phyloP scores from a whole-genome alignment of 2,888 invertebrate species.

The Metalampra italica region DNA sequence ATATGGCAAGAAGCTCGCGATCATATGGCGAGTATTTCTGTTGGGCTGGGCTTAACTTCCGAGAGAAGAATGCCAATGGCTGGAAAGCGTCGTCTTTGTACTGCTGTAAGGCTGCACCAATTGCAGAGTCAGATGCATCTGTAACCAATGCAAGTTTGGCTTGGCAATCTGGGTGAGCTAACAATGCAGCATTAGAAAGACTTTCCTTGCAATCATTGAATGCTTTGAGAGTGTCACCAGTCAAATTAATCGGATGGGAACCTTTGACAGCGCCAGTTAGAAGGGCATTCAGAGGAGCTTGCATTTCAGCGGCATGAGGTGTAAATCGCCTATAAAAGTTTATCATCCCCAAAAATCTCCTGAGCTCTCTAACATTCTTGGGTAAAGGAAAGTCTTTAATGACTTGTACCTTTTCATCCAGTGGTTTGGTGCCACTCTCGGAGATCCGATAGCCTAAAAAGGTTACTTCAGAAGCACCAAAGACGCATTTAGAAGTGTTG shows the following conservation, averaged over 20 bases:
- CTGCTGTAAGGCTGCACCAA: constrained; percentile 42
- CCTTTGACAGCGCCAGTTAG: constrained; percentile 27
- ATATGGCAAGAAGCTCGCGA: no score
- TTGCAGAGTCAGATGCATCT: constrained; percentile 36
- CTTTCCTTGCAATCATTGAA: constrained; percentile 27
- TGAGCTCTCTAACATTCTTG: constrained; percentile 16
- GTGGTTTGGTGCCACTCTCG: constrained; percentile 28
- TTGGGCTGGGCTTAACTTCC: constrained; percentile 31
- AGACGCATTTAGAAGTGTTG: constrained; percentile 24
- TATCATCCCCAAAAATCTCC: constrained; percentile 26
- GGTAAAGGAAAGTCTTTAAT: constrained; percentile 19
- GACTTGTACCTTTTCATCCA: constrained; percentile 29
- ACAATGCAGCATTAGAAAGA: constrained; percentile 27
- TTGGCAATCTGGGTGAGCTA: constrained; percentile 29
- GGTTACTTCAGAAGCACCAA: constrained; percentile 19
- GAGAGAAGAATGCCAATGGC: constrained; percentile 39
- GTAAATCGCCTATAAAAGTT: constrained; percentile 35
- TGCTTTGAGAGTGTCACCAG: constrained; percentile 15
- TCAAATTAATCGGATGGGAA: constrained; percentile 23
- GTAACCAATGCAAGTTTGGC: no score
- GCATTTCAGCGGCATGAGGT: constrained; percentile 31
- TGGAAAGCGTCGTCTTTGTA: constrained; percentile 19
- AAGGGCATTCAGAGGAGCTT: constrained; percentile 32
- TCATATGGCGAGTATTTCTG: no score
- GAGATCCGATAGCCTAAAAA: constrained; percentile 23